These are phyloP conservation scores for Acronicta leporina DNA, from an alignment of 2,888 invertebrate genomes.

Conservation along the genomic window DNA sequence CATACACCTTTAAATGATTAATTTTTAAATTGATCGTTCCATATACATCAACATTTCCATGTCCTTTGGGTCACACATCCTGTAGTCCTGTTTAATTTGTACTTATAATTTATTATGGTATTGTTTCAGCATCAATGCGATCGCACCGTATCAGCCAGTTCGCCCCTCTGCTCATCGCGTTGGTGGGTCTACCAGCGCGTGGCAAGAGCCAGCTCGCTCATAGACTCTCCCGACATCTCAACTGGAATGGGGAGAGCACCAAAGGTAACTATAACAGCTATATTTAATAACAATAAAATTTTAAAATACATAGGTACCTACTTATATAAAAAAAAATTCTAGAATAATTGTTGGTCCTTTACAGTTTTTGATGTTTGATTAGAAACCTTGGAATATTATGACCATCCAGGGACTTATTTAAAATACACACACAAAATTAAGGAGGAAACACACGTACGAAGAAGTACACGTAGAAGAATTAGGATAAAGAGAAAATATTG, in stretches of 20 bases:
- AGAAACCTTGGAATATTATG: too few species aligned
- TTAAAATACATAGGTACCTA: too few species aligned
- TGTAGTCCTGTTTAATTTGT: not conserved
- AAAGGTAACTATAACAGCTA: slow-evolving; percentile 89
- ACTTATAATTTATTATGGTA: slow-evolving; percentile 8
- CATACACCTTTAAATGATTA: too few species aligned
- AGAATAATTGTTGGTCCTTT: too few species aligned
- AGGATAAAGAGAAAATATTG: too few species aligned
- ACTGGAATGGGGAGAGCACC: slow-evolving; percentile 96
- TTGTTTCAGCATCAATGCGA: slow-evolving; percentile 84
- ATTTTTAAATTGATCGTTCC: too few species aligned
- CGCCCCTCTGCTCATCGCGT: slow-evolving; percentile 94
- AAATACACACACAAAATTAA: too few species aligned
- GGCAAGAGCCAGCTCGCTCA: slow-evolving; percentile 98
- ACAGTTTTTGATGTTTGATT: too few species aligned
- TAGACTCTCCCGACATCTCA: slow-evolving; percentile 95
- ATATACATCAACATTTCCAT: not conserved
- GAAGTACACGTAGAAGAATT: too few species aligned
- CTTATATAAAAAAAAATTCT: too few species aligned
- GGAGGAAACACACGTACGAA: too few species aligned
- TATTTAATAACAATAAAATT: not conserved
- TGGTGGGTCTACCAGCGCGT: slow-evolving; percentile 97
- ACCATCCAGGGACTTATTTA: too few species aligned
- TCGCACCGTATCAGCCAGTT: slow-evolving; percentile 85
- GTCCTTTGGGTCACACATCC: not conserved